phyloP scores from a whole-genome alignment of 2,113 vertebrate species.

The Epinephelus lanceolatus region DNA sequence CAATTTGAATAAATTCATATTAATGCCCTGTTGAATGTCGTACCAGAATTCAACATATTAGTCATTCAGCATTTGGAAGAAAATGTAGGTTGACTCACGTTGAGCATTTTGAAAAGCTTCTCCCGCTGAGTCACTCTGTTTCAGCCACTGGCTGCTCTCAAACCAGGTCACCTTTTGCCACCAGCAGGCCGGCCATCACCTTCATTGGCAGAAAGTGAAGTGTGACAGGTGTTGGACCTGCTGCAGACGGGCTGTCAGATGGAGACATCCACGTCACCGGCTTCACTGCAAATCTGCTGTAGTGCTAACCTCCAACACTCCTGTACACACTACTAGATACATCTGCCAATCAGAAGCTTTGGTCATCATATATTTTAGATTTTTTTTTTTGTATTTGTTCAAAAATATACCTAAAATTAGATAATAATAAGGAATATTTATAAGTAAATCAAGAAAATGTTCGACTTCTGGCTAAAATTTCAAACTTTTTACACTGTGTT shows the following conservation, averaged over 20 bases:
- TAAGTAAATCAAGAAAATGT: not conserved
- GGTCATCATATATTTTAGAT: not conserved
- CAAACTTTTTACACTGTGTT: no score
- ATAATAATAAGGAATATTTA: not conserved
- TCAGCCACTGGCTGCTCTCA: not conserved
- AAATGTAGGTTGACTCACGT: not conserved
- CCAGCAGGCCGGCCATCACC: conserved; percentile 30
- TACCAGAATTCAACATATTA: conserved; percentile 26
- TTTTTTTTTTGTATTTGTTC: not conserved
- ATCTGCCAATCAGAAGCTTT: conserved; percentile 36
- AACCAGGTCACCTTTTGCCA: conserved; percentile 21
- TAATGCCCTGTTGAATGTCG: not conserved
- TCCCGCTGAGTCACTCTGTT: conserved; percentile 36
- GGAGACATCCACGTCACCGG: conserved; percentile 36
- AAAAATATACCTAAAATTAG: not conserved
- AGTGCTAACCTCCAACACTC: conserved; percentile 18
- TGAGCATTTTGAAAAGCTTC: conserved; percentile 2
- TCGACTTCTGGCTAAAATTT: no score
- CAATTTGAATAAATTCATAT: conserved; percentile 34
- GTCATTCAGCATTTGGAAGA: conserved; percentile 15
- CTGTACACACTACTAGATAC: not conserved
- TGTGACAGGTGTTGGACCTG: conserved; percentile 63
- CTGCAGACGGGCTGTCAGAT: conserved; percentile 60
- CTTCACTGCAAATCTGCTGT: conserved; percentile 44
- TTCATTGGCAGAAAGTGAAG: conserved; percentile 38